Base-by-base conservation (phyloP, 2,797 vertebrate genomes). In the Takifugu rubripes region DNA sequence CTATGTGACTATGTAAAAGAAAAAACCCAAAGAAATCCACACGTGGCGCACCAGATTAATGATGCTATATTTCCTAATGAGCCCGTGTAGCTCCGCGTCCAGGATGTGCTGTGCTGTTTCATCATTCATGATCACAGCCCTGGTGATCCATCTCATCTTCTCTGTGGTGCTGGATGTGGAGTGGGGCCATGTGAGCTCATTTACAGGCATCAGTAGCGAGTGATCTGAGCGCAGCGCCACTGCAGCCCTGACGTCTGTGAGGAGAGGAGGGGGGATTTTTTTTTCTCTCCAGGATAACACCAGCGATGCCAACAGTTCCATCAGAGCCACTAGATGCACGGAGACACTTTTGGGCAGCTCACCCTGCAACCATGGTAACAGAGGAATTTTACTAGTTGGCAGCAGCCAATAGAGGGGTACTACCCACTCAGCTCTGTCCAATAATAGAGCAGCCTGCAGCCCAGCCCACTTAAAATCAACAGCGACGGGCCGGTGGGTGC, bases 281-380 rank as follows among this genome's bases (percentile, higher is more conserved):
- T 67, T 64, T 68, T 64, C 54, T 64, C 59, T 60, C 46, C 66
- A 66, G 80, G 64, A 61, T 69, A 72, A 78, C 74, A 81, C 67
- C 52, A 36, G 71, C 52, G 46, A 76, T 87, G 86, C 87, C 83
- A 87, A 78, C 55, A 27, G 72, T 85, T 87, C 82, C 66, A 85
- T 90, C 88, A 88, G 84, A 74, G 83, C 83, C 77, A 83, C 77
- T 61, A 85, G 81, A 88, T 76, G 77, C 83, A 83, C 84, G 68
- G 70, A 82, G 77, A 85, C 86, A 90, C 86, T 89, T 92, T 91
- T 91, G 90, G 90, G 91, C 91, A 92, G 91, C 87, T 93, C 91
- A 90, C 85, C 84, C 90, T 90, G 92, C 91, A 90, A 91, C 92
- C 92, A 93, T 93, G 91, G 91, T 87, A 93, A 93, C 92, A 92